Percentiles rank a stretch among this genome's conserved stretches.
Evolutionary conservation across 2,888 invertebrate genomes (phyloP).

Genomic region (Leptothorax acervorum): DNA sequence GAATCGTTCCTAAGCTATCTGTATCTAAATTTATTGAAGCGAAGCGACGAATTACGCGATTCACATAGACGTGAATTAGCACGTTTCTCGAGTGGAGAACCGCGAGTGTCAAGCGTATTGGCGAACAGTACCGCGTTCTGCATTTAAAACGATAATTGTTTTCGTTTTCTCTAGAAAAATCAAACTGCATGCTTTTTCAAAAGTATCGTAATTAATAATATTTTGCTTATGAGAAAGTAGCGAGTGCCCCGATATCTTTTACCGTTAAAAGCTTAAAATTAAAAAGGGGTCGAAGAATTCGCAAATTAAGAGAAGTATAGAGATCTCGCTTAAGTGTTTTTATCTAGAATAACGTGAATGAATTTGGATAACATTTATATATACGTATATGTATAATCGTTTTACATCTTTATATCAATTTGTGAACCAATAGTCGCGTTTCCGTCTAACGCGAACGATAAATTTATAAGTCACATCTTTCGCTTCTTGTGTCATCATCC

Average conservation of each 20-base stretch:
- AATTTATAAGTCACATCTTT: neutral
- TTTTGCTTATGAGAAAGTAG: neutral
- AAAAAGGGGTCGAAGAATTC: neutral
- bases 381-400: neutral
- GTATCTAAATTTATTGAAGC: slow-evolving; percentile 22
- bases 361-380: neutral
- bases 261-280: neutral
- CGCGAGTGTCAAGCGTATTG: slow-evolving; percentile 38
- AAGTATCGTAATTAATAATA: neutral
- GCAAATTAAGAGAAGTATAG: neutral
- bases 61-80: slow-evolving; percentile 24
- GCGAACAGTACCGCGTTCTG: neutral
- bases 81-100: slow-evolving; percentile 23
- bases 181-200: neutral
- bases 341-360: neutral
- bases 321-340: neutral
- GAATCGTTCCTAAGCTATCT: slow-evolving; percentile 33
- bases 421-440: neutral
- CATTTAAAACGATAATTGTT: neutral
- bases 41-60: slow-evolving; percentile 16
- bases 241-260: neutral
- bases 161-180: slow-evolving; percentile 2
- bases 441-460: neutral
- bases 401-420: slow-evolving; percentile 11
- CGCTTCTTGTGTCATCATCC: neutral